A percentile compares a stretch with the other conserved stretches of the same genome.
phyloP scores from a whole-genome alignment of 2,888 invertebrate species.

The Cryptophagus acutangulus region DNA sequence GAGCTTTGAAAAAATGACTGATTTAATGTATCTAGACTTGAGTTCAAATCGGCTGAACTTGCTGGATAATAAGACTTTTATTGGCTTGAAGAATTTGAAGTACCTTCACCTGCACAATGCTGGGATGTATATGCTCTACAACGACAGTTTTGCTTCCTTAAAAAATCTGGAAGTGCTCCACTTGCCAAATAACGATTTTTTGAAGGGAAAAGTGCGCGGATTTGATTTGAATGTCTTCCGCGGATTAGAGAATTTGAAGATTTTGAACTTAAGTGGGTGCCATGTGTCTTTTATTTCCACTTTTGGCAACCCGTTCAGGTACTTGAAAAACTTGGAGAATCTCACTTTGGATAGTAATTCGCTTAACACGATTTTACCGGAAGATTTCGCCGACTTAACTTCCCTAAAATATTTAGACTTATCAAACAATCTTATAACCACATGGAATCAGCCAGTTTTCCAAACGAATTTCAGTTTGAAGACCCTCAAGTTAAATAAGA shows the following conservation, averaged over 20 bases:
- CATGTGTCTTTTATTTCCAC: slow-evolving; percentile 46
- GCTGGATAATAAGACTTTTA: slow-evolving; percentile 51
- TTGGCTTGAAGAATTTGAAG: slow-evolving; percentile 50
- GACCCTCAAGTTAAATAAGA: slow-evolving; percentile 49
- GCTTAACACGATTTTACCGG: slow-evolving; percentile 47
- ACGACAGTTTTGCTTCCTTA: slow-evolving; percentile 49
- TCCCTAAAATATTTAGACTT: slow-evolving; percentile 50
- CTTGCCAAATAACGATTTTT: slow-evolving; percentile 53
- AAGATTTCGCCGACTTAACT: slow-evolving; percentile 48
- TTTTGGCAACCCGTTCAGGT: slow-evolving; percentile 51
- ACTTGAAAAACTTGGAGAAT: slow-evolving; percentile 51
- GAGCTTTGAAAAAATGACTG: slow-evolving; percentile 51
- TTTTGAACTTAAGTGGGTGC: slow-evolving; percentile 52
- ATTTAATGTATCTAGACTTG: slow-evolving; percentile 51
- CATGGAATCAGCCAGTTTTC: slow-evolving; percentile 55
- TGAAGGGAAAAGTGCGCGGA: slow-evolving; percentile 25
- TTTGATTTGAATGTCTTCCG: slow-evolving; percentile 45
- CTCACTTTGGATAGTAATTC: slow-evolving; percentile 52
- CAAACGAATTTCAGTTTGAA: slow-evolving; percentile 44
- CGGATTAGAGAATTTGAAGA: slow-evolving; percentile 51
- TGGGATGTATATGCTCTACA: slow-evolving; percentile 51
- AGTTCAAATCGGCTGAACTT: slow-evolving; percentile 53
- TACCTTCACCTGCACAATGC: slow-evolving; percentile 53
- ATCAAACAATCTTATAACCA: slow-evolving; percentile 51
- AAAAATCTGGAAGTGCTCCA: slow-evolving; percentile 50